Evolutionary conservation across 2,888 invertebrate genomes (phyloP), one percentile per base, ranked within the genome.

Genomic region (Vandiemenella viatica): DNA sequence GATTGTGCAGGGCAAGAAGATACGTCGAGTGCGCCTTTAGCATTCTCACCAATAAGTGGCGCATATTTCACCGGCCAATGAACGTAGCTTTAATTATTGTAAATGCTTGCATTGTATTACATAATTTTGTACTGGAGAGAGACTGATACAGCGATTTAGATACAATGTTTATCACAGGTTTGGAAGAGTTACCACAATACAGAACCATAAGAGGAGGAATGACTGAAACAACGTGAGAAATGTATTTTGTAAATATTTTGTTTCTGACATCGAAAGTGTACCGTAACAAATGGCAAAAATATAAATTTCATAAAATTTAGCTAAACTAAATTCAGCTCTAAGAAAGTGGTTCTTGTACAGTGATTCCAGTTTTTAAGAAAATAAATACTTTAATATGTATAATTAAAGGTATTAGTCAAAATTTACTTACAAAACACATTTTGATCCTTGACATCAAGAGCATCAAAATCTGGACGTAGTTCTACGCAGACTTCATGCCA

Each of bases 11-110:
- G 50, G 60, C 59, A 43, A 43, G 60, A 48, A 46, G 59, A 23
- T 57, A 54, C 37, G 54, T 60, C 10, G 57, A 60, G 49, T 59
- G 59, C 48, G 53, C 57, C 45, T 60, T 61, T 51, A 58, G 59
- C 7, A 60, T 61, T 51, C 51, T 59, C 2, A 53, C 51, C 22
- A 57, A 60, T 55, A 61, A 61, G 51, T 60, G 59, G 58, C 48
- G 60, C 51, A 62, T 63, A 50, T 59, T 62, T 47, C 61, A 62
- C 53, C 50, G 59, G 46, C 57, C 61, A 7, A 23, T 52, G 10
- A 50, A 52, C 40, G 43, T 50, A 18, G 55, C 57, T 37, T 50
- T 53, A 6, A 46, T 49, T 41, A 56, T 57, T 42, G 53, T 58
- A 3, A 59, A 59, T 46, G 56, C 57, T 22, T 58, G 57, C 44